Base-by-base conservation (phyloP, 2,113 vertebrate genomes). In the Stomatorhinus ivindoensis region DNA sequence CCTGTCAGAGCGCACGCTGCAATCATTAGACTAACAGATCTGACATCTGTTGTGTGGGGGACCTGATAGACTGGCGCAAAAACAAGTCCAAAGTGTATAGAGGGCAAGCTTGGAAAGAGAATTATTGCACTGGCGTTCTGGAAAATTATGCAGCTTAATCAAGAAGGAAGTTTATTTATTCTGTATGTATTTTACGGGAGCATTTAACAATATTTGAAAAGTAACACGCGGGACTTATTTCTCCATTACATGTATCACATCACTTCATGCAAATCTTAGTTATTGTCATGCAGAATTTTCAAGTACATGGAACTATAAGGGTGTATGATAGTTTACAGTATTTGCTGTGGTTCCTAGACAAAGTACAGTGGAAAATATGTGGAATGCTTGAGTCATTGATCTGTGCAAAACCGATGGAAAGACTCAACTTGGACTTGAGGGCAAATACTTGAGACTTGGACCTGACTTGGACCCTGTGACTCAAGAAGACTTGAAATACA, bases 31-130 rank as follows among this genome's bases (percentile, higher is more conserved):
- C 27, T 85, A 46, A 89, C 76, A 55, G 42, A 89, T 50, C 27
- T 83, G 31, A 89, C n/a, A 58, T 84, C 80, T 84, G 88, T 42
- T 84, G 50, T 89, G 65, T 80, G 87, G 55, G 55, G 11, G 42
- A 82, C 39, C 69, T n/a, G 15, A 15, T 3, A 53, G n/a, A n/a
- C 31, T 44, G 31, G 15, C 7, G 39, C n/a, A 42, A 44, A 15
- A 44, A 42, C 2, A 3, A 27, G 3, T 58, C 53, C 51, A 58
- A 39, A 5, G 4, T 86, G 11, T n/a, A 24, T 27, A 58, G 15
- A 87, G 86, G 19, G 31, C 53, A 61, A 42, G 21, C 50, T 31
- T 27, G 24, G 85, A 51, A 86, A 86, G 27, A n/a, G 0, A 53
- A 51, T 35, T 51, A 35, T 51, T 13, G 21, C 46, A 85, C 39